Base-by-base conservation (phyloP, 1,140 invertebrate genomes). In the Diploscapter pachys region DNA sequence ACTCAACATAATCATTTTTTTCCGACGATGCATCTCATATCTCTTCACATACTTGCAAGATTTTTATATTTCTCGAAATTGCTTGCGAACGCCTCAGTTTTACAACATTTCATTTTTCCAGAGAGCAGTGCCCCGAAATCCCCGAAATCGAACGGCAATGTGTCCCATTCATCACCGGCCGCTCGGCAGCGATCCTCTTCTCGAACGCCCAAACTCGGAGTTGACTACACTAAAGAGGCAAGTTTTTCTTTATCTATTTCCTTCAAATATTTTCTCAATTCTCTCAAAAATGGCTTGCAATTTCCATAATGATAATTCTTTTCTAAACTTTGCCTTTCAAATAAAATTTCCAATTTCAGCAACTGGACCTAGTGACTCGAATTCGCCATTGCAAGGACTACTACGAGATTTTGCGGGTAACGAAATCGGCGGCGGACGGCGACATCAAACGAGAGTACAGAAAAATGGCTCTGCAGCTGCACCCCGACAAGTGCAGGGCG, bases 401-500 rank as follows among this genome's bases (percentile, higher is more conserved):
- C 86, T 99, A 99, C 88, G 94, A 98, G 89, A 94, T 99, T 81
- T 88, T 99, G 53, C 91, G 91, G 13, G 90, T 98, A 0, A 90
- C 88, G 4, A 97, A 97, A 55, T 72, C 78, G n/a, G 73, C 73
- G 4, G 53, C 92, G 3, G 95, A 98, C 82, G 91, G 90, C 56
- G 95, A 98, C 81, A 91, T 99, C 52, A 99, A 98, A 86, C 97
- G 96, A 86, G 90, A 94, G 0, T 99, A 99, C 86, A 93, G 94
- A 86, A 97, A 97, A 87, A 87, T 99, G 74, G 96, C 96, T 0
- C 87, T 99, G 59, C 92, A 94, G 86, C 90, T 98, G 80, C 96
- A 99, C 89, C 96, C 96, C 0, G 96, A 99, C 85, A 99, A 99
- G 87, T 99, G 98, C 85, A 95, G 95, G 87, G 93, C 93, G 51